phyloP scores from a whole-genome alignment of 2,113 vertebrate species.

The Phaethornis superciliosus region DNA sequence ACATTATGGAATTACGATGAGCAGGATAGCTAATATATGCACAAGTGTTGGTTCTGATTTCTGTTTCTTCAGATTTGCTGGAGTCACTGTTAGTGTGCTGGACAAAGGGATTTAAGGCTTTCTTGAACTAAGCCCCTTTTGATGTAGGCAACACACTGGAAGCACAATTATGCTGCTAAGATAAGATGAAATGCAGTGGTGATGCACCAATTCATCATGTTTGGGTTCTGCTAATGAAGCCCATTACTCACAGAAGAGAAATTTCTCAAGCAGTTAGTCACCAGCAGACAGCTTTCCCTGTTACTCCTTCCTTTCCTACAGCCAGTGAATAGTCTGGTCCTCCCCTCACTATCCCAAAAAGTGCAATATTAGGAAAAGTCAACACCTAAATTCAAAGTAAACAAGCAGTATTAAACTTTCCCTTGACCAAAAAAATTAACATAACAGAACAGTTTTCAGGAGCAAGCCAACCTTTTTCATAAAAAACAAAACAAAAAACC shows the following conservation, averaged over 20 bases:
- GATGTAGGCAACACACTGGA: not conserved
- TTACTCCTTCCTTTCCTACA: not conserved
- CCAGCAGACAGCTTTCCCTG: slow-evolving; percentile 35
- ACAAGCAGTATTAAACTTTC: slow-evolving; percentile 40
- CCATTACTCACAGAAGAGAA: slow-evolving; percentile 55
- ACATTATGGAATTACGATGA: not conserved
- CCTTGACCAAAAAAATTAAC: not conserved
- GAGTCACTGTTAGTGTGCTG: not conserved
- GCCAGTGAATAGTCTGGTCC: not conserved
- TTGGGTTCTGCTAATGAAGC: slow-evolving; percentile 50
- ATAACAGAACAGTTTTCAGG: not conserved
- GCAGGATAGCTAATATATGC: not conserved
- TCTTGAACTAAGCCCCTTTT: not conserved
- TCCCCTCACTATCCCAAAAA: slow-evolving; percentile 29
- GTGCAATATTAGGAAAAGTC: slow-evolving; percentile 51
- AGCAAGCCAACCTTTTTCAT: slow-evolving; percentile 16
- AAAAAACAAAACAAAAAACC: not conserved
- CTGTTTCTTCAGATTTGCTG: not conserved
- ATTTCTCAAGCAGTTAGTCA: slow-evolving; percentile 22
- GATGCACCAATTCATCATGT: slow-evolving; percentile 39
- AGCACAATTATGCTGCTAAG: slow-evolving; percentile 16
- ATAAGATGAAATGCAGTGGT: slow-evolving; percentile 11
- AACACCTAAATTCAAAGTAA: slow-evolving; percentile 44
- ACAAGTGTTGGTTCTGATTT: not conserved
- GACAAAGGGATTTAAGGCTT: slow-evolving; percentile 21